These are phyloP conservation scores for Acleris emargana DNA, from an alignment of 2,888 invertebrate genomes.

Conservation along the genomic window DNA sequence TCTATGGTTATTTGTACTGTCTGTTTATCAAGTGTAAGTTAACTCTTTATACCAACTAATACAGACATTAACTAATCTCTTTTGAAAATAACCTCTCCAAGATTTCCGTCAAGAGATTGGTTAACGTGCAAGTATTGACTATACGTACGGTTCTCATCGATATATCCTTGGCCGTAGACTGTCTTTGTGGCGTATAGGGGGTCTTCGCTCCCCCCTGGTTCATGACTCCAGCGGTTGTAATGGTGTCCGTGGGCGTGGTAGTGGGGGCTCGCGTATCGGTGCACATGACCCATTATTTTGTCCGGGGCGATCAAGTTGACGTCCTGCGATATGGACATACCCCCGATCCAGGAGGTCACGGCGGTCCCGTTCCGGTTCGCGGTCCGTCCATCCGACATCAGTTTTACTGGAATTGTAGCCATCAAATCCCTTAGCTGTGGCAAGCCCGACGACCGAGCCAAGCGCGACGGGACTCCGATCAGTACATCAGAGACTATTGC, in stretches of 20 bases:
- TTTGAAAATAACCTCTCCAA: slow-evolving; percentile 2
- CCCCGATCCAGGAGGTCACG: slow-evolving; percentile 80
- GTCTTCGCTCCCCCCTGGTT: slow-evolving; percentile 79
- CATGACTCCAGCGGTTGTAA: slow-evolving; percentile 79
- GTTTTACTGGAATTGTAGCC: slow-evolving; percentile 83
- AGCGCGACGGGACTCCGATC: slow-evolving; percentile 70
- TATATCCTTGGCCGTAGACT: slow-evolving; percentile 80
- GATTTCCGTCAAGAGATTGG: slow-evolving; percentile 46
- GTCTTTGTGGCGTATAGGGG: slow-evolving; percentile 83
- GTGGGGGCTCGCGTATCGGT: slow-evolving; percentile 80
- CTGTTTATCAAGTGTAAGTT: slow-evolving; percentile 58
- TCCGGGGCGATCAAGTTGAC: slow-evolving; percentile 80
- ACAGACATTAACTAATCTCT: slow-evolving; percentile 63
- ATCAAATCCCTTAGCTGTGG: slow-evolving; percentile 79
- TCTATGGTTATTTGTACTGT: slow-evolving; percentile 78
- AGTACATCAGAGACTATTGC: slow-evolving; percentile 67
- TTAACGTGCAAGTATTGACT: slow-evolving; percentile 52
- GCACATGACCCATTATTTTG: slow-evolving; percentile 80
- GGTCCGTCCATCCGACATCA: slow-evolving; percentile 79
- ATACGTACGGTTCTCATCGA: slow-evolving; percentile 83
- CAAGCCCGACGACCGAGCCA: slow-evolving; percentile 68
- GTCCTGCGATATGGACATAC: slow-evolving; percentile 81
- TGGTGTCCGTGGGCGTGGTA: slow-evolving; percentile 79
- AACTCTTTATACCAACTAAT: slow-evolving; percentile 52
- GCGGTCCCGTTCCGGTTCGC: slow-evolving; percentile 72